Conservation (phyloP, 2,888 invertebrate species). For the Lingula anatina region DNA sequence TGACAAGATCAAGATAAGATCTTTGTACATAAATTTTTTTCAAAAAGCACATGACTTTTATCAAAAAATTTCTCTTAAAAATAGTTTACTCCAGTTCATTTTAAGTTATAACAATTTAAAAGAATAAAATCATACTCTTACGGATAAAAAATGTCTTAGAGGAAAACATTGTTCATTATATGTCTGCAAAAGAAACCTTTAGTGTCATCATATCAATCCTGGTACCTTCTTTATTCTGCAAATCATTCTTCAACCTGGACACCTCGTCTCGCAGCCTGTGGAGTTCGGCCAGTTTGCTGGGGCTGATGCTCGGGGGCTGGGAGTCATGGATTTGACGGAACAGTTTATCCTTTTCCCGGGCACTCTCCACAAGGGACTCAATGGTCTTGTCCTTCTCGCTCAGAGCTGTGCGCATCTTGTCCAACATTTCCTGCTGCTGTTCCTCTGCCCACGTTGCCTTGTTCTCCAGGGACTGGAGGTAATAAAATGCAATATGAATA, state of each 20-base stretch:
- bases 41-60: too few relatives aligned
- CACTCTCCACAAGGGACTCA: constrained; percentile 24
- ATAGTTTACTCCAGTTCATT: too few relatives aligned
- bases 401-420: constrained; percentile 18
- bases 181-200: too few relatives aligned
- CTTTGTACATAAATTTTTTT: too few relatives aligned
- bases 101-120: too few relatives aligned
- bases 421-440: constrained; percentile 16
- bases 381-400: constrained; percentile 27
- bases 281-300: constrained; percentile 11
- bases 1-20: too few relatives aligned
- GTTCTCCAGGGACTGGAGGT: constrained; percentile 14
- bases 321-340: constrained; percentile 15
- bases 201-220: too few relatives aligned
- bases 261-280: constrained; percentile 14
- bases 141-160: too few relatives aligned
- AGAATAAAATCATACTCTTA: too few relatives aligned
- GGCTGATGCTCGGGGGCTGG: constrained; percentile 3
- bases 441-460: constrained; percentile 14
- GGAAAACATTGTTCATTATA: too few relatives aligned
- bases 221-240: constrained; percentile 18
- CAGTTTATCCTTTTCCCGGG: constrained; percentile 24
- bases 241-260: constrained; percentile 13
- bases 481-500: constrained; percentile 1
- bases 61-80: too few relatives aligned